Evolutionary conservation across 2,888 invertebrate genomes (phyloP).

Genomic region (Entomobrya multifasciata): DNA sequence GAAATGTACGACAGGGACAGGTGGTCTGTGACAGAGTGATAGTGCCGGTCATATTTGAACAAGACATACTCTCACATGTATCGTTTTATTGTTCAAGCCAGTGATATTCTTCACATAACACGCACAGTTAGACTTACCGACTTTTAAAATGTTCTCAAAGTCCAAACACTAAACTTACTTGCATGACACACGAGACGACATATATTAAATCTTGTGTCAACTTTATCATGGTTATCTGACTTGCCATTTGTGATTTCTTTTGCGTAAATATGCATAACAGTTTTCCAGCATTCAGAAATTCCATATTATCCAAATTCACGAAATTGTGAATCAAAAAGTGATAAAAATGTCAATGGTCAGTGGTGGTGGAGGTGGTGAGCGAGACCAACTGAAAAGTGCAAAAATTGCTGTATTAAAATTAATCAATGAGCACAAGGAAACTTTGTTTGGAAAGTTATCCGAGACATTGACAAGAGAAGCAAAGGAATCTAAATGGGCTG

Average conservation of each 20-base stretch:
- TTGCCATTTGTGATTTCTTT: too few relatives aligned
- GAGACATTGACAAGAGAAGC: slow-evolving; percentile 26
- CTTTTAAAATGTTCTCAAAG: too few relatives aligned
- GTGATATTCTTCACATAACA: not conserved
- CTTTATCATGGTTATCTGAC: too few relatives aligned
- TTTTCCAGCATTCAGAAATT: too few relatives aligned
- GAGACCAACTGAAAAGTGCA: slow-evolving; percentile 57
- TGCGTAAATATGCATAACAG: too few relatives aligned
- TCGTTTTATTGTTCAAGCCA: not conserved
- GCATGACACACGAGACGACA: too few relatives aligned
- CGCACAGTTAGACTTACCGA: too few relatives aligned
- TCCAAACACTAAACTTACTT: too few relatives aligned
- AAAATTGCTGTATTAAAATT: slow-evolving; percentile 56
- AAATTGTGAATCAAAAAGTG: too few relatives aligned
- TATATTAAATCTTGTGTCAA: too few relatives aligned
- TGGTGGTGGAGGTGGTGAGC: slow-evolving; percentile 13
- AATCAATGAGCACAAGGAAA: slow-evolving; percentile 55
- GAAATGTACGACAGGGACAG: slow-evolving; percentile 62
- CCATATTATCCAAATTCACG: not conserved
- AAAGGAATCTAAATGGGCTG: slow-evolving; percentile 59
- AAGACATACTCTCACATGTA: slow-evolving; percentile 41
- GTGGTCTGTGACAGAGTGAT: slow-evolving; percentile 62
- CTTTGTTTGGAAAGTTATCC: slow-evolving; percentile 55
- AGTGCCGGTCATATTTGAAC: slow-evolving; percentile 58
- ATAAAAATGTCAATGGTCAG: slow-evolving; percentile 46